Evolutionary conservation across 2,113 vertebrate genomes (phyloP).

Genomic region (Dasypus novemcinctus): DNA sequence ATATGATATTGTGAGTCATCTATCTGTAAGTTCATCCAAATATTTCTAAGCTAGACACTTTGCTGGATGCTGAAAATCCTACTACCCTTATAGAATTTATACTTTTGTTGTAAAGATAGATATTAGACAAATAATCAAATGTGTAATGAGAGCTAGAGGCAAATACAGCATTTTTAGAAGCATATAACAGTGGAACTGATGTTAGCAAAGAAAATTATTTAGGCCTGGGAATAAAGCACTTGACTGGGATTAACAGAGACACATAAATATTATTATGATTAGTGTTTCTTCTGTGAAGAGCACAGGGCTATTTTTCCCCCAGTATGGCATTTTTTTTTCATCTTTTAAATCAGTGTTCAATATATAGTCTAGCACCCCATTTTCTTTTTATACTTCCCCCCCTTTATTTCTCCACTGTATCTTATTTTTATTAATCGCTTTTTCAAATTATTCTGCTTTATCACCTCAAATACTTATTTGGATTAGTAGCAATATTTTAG

Average conservation of each 20-base stretch:
- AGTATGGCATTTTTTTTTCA: not conserved
- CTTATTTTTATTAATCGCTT: too few relatives aligned
- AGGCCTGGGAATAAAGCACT: not conserved
- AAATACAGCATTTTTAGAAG: conserved; percentile 24
- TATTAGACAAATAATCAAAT: not conserved
- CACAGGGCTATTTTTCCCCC: not conserved
- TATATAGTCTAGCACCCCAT: not conserved
- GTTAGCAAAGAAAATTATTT: not conserved
- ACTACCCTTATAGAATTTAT: not conserved
- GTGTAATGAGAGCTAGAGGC: not conserved
- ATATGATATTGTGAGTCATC: not conserved
- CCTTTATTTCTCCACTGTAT: not conserved
- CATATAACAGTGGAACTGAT: not conserved
- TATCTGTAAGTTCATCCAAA: not conserved
- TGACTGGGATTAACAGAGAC: not conserved
- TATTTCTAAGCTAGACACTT: not conserved
- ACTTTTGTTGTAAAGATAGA: not conserved
- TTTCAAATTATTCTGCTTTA: too few relatives aligned
- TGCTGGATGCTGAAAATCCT: not conserved
- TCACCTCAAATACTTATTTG: too few relatives aligned
- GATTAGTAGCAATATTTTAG: too few relatives aligned
- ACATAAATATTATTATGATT: not conserved
- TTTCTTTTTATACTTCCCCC: not conserved
- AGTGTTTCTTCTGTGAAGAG: not conserved
- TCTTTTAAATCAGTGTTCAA: not conserved